These are phyloP conservation scores for Pelochelys cantorii DNA, from an alignment of 2,797 vertebrate genomes.

Conservation along the genomic window DNA sequence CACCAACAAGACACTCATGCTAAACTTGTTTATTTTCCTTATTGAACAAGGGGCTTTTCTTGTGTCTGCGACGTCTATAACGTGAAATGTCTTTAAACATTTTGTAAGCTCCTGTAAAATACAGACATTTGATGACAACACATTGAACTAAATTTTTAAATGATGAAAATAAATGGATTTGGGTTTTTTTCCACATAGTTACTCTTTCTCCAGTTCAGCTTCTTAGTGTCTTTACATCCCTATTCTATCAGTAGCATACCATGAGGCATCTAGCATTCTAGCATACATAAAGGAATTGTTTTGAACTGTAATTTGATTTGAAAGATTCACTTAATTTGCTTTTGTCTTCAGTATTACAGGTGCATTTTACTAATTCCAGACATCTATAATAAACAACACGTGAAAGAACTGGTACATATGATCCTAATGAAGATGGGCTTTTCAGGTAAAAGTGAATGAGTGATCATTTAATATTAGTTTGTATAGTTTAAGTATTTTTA, in stretches of 20 bases:
- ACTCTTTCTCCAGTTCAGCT: background rate
- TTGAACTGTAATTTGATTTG: background rate
- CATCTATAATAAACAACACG: conserved; percentile 95
- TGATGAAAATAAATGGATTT: background rate
- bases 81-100: background rate
- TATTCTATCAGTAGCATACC: background rate
- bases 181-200: background rate
- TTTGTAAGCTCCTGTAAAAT: background rate
- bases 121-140: background rate
- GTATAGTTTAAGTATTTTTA: background rate
- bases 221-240: background rate
- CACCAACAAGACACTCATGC: background rate
- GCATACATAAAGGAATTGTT: background rate
- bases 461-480: background rate
- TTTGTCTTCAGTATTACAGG: conserved; percentile 91
- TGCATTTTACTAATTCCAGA: conserved; percentile 97
- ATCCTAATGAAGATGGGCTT: conserved; percentile 96
- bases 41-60: background rate
- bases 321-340: conserved; percentile 31
- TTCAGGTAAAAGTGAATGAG: conserved; percentile 86
- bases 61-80: background rate
- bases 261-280: background rate
- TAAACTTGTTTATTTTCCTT: background rate
- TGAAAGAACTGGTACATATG: conserved; percentile 96
- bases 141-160: background rate